Evolutionary conservation across 1,140 invertebrate genomes (phyloP).

Genomic region (Ips typographus): DNA sequence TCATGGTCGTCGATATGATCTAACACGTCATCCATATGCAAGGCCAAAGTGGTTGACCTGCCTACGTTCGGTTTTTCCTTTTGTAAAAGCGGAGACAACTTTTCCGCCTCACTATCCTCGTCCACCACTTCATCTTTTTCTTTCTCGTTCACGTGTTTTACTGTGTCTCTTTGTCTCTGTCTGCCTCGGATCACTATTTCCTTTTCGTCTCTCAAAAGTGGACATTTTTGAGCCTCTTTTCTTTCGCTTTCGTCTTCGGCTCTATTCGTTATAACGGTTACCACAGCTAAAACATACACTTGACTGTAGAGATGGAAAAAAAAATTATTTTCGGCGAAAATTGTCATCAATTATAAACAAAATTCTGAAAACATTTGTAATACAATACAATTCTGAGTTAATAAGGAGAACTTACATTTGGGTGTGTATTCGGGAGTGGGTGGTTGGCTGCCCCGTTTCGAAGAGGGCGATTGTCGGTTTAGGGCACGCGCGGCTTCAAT

Average conservation of each 20-base stretch:
- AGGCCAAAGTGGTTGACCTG: slow-evolving; percentile 41
- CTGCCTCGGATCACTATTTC: slow-evolving; percentile 51
- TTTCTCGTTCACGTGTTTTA: slow-evolving; percentile 62
- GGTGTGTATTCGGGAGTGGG: slow-evolving; percentile 54
- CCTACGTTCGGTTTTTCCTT: slow-evolving; percentile 38
- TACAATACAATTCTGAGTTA: too few species aligned
- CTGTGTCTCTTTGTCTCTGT: slow-evolving; percentile 52
- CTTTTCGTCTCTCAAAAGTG: slow-evolving; percentile 47
- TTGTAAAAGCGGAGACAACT: slow-evolving; percentile 70
- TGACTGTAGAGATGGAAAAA: too few species aligned
- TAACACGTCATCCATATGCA: slow-evolving; percentile 55
- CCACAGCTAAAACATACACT: slow-evolving; percentile 59
- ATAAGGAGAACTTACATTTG: slow-evolving; percentile 21
- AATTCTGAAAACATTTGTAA: too few species aligned
- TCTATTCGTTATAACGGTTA: slow-evolving; percentile 60
- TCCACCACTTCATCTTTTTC: slow-evolving; percentile 62
- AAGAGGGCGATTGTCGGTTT: slow-evolving; percentile 58
- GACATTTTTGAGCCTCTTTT: slow-evolving; percentile 53
- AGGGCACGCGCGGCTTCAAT: slow-evolving; percentile 67
- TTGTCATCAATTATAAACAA: too few species aligned
- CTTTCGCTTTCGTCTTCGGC: slow-evolving; percentile 58
- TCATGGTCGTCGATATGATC: slow-evolving; percentile 57
- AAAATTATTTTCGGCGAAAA: background rate
- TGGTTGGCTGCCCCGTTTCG: slow-evolving; percentile 44
- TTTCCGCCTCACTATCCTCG: slow-evolving; percentile 79